These are phyloP conservation scores for Ophiothrix spiculata DNA, from an alignment of 35 echinoderm and acorn worm species.

Conservation along the genomic window DNA sequence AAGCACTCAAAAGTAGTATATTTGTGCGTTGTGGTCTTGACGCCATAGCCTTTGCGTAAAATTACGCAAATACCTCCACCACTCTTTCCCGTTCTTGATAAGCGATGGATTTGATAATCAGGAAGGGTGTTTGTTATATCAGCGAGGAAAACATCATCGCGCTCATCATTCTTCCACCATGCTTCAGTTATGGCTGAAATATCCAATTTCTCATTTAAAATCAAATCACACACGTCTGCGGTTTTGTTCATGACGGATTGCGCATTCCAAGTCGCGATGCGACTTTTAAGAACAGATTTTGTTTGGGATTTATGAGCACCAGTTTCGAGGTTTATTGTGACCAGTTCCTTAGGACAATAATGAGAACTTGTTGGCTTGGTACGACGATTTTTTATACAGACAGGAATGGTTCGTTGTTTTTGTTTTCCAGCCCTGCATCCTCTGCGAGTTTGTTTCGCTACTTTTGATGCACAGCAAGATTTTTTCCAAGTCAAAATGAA, in stretches of 20 bases:
- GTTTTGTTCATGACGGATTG: background rate
- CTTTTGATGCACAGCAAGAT: too few species aligned
- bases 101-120: background rate
- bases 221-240: constrained; percentile 28
- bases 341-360: background rate
- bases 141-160: constrained; percentile 12
- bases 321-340: background rate
- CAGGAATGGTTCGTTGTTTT: too few species aligned
- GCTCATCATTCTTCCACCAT: constrained; percentile 24
- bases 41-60: background rate
- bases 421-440: too few species aligned
- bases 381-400: too few species aligned
- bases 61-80: constrained; percentile 42
- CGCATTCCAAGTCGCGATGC: background rate
- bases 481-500: too few species aligned
- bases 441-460: too few species aligned
- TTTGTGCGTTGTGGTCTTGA: background rate
- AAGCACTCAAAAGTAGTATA: constrained; percentile 20
- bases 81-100: background rate
- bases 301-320: background rate
- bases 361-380: too few species aligned
- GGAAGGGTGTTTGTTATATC: constrained; percentile 31
- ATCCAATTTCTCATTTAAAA: constrained; percentile 22
- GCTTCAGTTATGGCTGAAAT: constrained; percentile 50
- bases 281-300: background rate